These are phyloP conservation scores for Hyaena hyaena DNA, from an alignment of 2,113 vertebrate genomes.

Conservation along the genomic window DNA sequence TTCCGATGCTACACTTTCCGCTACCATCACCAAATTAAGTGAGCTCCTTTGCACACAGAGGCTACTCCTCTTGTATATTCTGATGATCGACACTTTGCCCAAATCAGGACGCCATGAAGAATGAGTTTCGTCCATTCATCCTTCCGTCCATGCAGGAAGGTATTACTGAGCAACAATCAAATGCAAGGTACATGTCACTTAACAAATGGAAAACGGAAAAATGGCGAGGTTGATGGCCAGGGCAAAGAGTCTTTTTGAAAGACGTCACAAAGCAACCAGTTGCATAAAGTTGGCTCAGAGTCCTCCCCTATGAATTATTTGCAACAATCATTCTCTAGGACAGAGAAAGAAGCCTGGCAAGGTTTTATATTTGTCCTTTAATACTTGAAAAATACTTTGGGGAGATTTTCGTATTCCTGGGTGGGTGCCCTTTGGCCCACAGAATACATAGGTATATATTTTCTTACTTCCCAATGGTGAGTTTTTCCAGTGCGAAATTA, in stretches of 20 bases:
- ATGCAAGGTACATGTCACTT: not conserved
- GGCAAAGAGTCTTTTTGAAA: not conserved
- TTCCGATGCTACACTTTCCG: not conserved
- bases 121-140: not conserved
- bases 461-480: constrained; percentile 28
- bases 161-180: not conserved
- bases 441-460: not conserved
- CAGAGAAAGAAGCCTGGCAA: not conserved
- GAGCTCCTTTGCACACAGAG: not conserved
- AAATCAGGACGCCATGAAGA: not conserved
- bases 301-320: not conserved
- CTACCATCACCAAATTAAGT: not conserved
- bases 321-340: not conserved
- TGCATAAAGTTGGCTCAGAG: not conserved
- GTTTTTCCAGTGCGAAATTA: constrained; percentile 20
- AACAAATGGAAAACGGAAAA: not conserved
- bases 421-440: not conserved
- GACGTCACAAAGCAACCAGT: not conserved
- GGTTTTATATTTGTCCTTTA: not conserved
- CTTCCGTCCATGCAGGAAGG: not conserved
- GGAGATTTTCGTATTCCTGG: not conserved
- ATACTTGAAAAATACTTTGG: not conserved
- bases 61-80: not conserved
- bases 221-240: not conserved
- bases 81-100: not conserved